phyloP scores from a whole-genome alignment of 1,140 invertebrate genomes.

The Teleopsis dalmanni region DNA sequence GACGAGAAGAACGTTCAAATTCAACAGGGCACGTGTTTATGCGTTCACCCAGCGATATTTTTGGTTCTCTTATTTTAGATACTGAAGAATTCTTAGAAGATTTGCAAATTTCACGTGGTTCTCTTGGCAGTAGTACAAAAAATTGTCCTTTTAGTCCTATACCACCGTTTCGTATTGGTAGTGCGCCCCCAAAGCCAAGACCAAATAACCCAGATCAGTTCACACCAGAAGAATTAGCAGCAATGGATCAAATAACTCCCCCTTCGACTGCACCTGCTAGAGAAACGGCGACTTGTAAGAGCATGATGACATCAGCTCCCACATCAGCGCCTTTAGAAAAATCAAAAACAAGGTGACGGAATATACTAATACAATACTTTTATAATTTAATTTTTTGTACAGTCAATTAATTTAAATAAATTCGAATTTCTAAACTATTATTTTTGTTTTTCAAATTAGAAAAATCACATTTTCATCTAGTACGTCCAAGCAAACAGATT shows the following conservation, averaged over 20 bases:
- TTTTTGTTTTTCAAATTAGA: slow-evolving; percentile 21
- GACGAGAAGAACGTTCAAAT: slow-evolving; percentile 52
- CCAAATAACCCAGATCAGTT: slow-evolving; percentile 34
- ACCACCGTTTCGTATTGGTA: slow-evolving; percentile 37
- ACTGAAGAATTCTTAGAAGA: slow-evolving; percentile 52
- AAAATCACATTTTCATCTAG: slow-evolving; percentile 40
- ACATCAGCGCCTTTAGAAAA: slow-evolving; percentile 23
- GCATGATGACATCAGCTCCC: slow-evolving; percentile 16
- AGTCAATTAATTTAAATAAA: neutral
- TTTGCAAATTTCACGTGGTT: slow-evolving; percentile 44
- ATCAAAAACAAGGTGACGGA: slow-evolving; percentile 28
- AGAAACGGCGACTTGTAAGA: slow-evolving; percentile 27
- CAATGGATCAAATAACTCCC: slow-evolving; percentile 37
- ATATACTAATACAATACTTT: neutral
- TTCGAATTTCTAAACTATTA: neutral
- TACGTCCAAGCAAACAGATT: too few relatives aligned
- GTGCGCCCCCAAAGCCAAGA: slow-evolving; percentile 34
- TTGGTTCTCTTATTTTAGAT: slow-evolving; percentile 49
- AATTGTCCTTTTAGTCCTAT: slow-evolving; percentile 30
- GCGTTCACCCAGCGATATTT: slow-evolving; percentile 46
- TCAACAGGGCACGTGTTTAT: slow-evolving; percentile 51
- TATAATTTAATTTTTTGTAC: neutral
- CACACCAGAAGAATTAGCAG: slow-evolving; percentile 37
- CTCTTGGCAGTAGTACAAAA: slow-evolving; percentile 19
- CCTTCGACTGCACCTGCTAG: slow-evolving; percentile 35